These are phyloP conservation scores for Lacanobia oleracea DNA, from an alignment of 2,888 invertebrate genomes.

Conservation along the genomic window DNA sequence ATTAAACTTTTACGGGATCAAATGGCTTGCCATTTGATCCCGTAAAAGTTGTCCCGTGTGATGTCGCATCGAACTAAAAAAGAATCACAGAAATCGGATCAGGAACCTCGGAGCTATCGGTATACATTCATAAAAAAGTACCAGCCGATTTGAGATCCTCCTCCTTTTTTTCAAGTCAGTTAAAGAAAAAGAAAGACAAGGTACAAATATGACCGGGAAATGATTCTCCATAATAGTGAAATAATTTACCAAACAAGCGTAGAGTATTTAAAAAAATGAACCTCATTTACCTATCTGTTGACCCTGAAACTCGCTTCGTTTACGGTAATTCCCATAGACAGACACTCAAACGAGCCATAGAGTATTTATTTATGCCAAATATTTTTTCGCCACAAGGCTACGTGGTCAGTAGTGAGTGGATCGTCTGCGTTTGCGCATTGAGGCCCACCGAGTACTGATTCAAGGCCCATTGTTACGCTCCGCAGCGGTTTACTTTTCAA, in stretches of 20 bases:
- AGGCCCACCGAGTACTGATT: constrained; percentile 60
- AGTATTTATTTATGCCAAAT: constrained; percentile 38
- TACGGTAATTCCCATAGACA: constrained; percentile 11
- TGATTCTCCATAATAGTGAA: not conserved
- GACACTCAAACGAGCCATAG: constrained; percentile 6
- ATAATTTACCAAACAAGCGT: constrained; percentile 9
- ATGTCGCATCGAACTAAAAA: too few relatives aligned
- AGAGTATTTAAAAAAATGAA: constrained; percentile 15
- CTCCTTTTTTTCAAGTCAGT: too few relatives aligned
- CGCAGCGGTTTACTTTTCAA: constrained; percentile 48
- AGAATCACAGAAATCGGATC: too few relatives aligned
- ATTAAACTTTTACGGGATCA: too few relatives aligned
- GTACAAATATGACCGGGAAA: not conserved
- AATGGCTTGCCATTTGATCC: too few relatives aligned
- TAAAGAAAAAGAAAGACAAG: too few relatives aligned
- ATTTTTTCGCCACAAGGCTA: constrained; percentile 27
- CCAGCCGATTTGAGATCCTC: too few relatives aligned
- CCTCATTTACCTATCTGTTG: constrained; percentile 2
- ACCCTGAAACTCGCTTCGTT: constrained; percentile 22
- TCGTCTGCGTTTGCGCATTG: constrained; percentile 49
- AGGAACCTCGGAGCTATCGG: too few relatives aligned
- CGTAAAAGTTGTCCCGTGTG: too few relatives aligned
- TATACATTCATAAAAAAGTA: too few relatives aligned
- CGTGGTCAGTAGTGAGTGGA: constrained; percentile 20
- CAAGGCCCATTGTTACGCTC: constrained; percentile 48